phyloP scores from a whole-genome alignment of 2,113 vertebrate species.

The Coryphaenoides rupestris region DNA sequence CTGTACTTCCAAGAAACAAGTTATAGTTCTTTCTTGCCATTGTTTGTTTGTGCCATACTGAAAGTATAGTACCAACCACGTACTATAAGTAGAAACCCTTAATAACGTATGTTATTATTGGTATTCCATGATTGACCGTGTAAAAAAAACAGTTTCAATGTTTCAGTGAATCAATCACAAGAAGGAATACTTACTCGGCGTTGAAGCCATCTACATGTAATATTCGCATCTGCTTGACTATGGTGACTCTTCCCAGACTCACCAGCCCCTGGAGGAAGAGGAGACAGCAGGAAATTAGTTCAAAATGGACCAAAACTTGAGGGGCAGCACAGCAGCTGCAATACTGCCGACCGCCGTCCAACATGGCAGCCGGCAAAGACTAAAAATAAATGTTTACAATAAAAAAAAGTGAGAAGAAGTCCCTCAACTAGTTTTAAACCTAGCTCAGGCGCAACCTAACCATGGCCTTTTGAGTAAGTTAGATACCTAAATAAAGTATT shows the following conservation, averaged over 20 bases:
- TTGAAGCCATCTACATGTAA: slow-evolving; percentile 99
- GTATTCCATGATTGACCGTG: too few relatives aligned
- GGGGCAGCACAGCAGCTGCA: neutral
- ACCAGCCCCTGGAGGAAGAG: slow-evolving; percentile 85
- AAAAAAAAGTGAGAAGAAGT: neutral
- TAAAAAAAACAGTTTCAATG: neutral
- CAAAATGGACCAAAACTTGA: neutral
- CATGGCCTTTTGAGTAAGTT: too few relatives aligned
- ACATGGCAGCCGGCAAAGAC: neutral
- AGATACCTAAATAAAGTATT: too few relatives aligned
- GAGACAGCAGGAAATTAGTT: slow-evolving; percentile 17
- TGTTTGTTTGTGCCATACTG: too few relatives aligned
- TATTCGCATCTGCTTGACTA: slow-evolving; percentile 99
- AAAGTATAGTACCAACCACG: too few relatives aligned
- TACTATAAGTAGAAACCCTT: too few relatives aligned
- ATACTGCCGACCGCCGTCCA: neutral
- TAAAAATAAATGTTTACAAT: neutral
- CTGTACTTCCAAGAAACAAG: too few relatives aligned
- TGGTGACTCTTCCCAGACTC: slow-evolving; percentile 99
- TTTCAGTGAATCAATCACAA: neutral
- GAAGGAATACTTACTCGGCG: slow-evolving; percentile 88
- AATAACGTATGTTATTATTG: too few relatives aligned
- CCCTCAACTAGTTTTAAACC: neutral
- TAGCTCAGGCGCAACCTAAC: too few relatives aligned
- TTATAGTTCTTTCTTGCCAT: too few relatives aligned